Base-by-base conservation (phyloP, 2,113 vertebrate genomes). In the Gadus macrocephalus region DNA sequence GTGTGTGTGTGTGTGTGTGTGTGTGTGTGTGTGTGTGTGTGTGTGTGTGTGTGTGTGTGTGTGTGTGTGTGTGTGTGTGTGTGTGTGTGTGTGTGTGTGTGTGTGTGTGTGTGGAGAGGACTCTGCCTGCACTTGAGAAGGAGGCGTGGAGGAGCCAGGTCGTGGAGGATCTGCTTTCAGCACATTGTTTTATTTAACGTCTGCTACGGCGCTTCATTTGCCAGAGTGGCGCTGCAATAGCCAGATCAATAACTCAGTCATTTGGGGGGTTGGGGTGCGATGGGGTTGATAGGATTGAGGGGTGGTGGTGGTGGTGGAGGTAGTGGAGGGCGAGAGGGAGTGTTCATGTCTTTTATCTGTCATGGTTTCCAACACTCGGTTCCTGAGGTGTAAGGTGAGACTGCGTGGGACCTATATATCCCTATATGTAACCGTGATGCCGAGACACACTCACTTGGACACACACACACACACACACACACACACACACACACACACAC, bases 131-230 rank as follows among this genome's bases (percentile, higher is more conserved):
- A 87, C 82, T 75, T 81, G 73, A 88, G 82, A 82, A 71, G 72
- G 35, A 64, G 17, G 58, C 31, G 14, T 64, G 62, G 3, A 5
- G 15, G 69, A 49, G 78, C 76, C 78, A 74, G 64, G 17, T 17
- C 68, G 68, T 14, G 58, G 82, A 63, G 82, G 81, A 79, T 89
- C 86, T 56, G 58, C 78, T 89, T 89, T 88, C 88, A 84, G 69
- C 67, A 63, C 72, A 77, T 79, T 88, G 84, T 86, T 89, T 88
- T 87, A 88, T 89, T 88, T 82, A 88, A 78, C 73, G 64, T 81
- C 75, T 76, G 73, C 72, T 62, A 16, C 59, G 75, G 71, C 22
- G 71, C 68, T 74, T 85, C 79, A 82, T 86, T 83, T 83, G 66
- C 77, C 84, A 67, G 74, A 88, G 86, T 83, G 80, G 68, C 35